Evolutionary conservation across 92 coral and sea anemone genomes (phyloP).

Genomic region (Phenganax stokvisi): DNA sequence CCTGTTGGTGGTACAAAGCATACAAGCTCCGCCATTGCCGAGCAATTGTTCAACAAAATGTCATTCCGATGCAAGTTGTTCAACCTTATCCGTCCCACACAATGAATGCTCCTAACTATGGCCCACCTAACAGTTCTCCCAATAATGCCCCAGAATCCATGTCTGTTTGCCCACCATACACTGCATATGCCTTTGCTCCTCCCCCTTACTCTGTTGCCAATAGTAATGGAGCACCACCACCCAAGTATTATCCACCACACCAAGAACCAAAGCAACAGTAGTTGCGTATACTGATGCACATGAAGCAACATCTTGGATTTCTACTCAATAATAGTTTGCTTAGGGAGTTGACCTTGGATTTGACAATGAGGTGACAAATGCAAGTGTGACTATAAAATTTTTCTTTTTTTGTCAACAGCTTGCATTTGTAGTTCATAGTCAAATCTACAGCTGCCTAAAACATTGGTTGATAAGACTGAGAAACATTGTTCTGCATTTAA

Average conservation of each 20-base stretch:
- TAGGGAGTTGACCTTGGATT: too few relatives aligned
- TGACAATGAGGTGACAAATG: too few relatives aligned
- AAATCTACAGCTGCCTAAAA: too few relatives aligned
- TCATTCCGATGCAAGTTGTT: constrained; percentile 34
- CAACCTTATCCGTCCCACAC: constrained; percentile 44
- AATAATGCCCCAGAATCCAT: neutral
- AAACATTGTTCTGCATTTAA: too few relatives aligned
- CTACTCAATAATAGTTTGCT: too few relatives aligned
- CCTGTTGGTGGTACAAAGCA: constrained; percentile 96
- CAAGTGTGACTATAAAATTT: too few relatives aligned
- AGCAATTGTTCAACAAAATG: constrained; percentile 36
- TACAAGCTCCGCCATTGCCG: constrained; percentile 71
- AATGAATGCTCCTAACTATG: constrained; percentile 11
- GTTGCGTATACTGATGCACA: too few relatives aligned
- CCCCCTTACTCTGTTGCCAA: constrained; percentile 50
- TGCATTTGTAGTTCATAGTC: too few relatives aligned
- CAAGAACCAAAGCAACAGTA: constrained; percentile 8
- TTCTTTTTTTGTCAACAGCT: too few relatives aligned
- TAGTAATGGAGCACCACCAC: constrained; percentile 7
- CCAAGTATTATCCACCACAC: neutral
- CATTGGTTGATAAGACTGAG: too few relatives aligned
- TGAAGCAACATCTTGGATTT: neutral
- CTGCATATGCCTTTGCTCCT: constrained; percentile 35
- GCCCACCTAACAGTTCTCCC: too few relatives aligned
- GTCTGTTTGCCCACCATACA: constrained; percentile 30